Percentiles rank a stretch among this genome's conserved stretches.
Conservation (phyloP, 2,888 invertebrate genomes). For the Diplolepis rosae region DNA sequence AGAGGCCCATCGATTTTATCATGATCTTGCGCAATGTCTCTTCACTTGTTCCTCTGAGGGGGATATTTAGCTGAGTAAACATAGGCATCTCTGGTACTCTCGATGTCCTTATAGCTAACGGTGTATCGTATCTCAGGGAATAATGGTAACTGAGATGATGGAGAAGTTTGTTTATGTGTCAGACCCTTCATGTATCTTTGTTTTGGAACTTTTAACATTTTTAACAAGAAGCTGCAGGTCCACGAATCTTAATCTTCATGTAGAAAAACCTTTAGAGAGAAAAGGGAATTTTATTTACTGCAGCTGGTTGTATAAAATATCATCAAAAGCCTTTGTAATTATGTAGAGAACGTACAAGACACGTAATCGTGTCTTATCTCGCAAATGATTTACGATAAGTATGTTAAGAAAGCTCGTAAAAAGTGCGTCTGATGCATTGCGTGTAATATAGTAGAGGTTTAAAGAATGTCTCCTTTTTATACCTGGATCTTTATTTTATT, state of each 20-base stretch:
- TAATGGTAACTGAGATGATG: not conserved
- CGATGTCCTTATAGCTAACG: not conserved
- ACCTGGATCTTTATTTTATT: too few species aligned
- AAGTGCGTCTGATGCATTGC: constrained; percentile 18
- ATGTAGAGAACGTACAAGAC: constrained; percentile 2
- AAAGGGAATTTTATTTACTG: not conserved
- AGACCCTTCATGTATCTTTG: not conserved
- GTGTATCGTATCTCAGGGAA: not conserved
- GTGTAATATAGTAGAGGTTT: constrained; percentile 11
- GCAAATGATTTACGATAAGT: constrained; percentile 15
- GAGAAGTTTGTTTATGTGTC: not conserved
- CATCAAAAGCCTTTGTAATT: constrained; percentile 15
- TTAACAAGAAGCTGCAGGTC: not conserved
- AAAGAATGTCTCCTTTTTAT: not conserved
- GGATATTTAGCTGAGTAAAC: not conserved
- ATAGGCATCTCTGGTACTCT: not conserved
- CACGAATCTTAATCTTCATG: not conserved
- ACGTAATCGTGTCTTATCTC: constrained; percentile 14
- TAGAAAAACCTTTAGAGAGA: not conserved
- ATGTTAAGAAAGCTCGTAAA: constrained; percentile 18
- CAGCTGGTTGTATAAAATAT: constrained; percentile 7
- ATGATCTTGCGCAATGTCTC: constrained; percentile 13
- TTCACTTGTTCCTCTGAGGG: constrained; percentile 6
- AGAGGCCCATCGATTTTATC: constrained; percentile 6
- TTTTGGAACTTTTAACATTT: not conserved